Base-by-base conservation (phyloP, 1,140 invertebrate genomes). In the Venturia canescens region DNA sequence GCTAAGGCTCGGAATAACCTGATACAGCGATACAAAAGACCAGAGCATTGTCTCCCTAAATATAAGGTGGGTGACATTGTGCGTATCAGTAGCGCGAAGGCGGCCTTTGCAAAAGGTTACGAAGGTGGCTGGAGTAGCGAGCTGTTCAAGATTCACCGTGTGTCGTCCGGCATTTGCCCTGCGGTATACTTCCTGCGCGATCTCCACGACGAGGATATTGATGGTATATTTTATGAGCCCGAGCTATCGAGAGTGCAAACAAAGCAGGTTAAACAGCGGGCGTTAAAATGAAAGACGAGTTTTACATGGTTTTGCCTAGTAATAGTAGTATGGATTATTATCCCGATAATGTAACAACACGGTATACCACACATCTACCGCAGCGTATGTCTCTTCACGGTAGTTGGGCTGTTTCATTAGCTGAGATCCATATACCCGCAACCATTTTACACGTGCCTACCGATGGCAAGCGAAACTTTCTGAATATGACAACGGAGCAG, bases 141-240 rank as follows among this genome's bases (percentile, higher is more conserved):
- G 16, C 44, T 79, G 18, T 79, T 79, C 44, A 79, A 80, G 53
- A 80, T 80, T 11, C 44, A 63, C 16, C 79, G 79, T 31, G 50
- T 80, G 18, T 75, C 71, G n/a, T 3, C 1, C 7, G 34, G 5
- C 38, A 29, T 69, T 23, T n/a, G n/a, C 27, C 79, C 79, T 13
- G 26, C 23, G 9, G 23, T 80, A 21, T 80, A 80, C 34, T 67
- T 80, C 15, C 48, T 72, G 18, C 53, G 63, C 3, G 79, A 80
- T 80, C 50, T 80, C n/a, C 27, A 72, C 31, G 18, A 75, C 69
- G 69, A 80, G 57, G 78, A 80, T 27, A 80, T 80, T 71, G 78
- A 80, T n/a, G 78, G 78, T 80, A 71, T 71, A 70, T 80, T 80
- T 60, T 80, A 80, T 21, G 79, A 74, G 23, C 4, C 38, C 3